Evolutionary conservation across 2,888 invertebrate genomes (phyloP), one percentile per base, ranked within the genome.

Genomic region (Chrysolina oricalcia): DNA sequence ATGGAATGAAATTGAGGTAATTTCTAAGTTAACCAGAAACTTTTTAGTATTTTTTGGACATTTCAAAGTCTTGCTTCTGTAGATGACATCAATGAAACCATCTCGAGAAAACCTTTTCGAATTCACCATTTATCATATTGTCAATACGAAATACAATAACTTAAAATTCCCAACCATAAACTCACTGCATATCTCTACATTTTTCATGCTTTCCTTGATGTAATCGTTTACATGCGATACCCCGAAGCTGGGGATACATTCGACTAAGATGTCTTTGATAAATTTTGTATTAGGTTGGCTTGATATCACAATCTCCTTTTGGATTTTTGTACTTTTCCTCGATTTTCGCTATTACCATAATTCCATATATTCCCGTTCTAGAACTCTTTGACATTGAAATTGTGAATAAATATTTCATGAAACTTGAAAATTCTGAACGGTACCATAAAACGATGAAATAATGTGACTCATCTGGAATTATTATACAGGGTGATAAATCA

Each of bases 311-410:
- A 77, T 72, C 70, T 65, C 66, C 74, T 74, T 73, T 74, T 35
- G 72, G 72, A 69, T 50, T 77, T 72, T 50, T 64, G 27, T 46
- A 72, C 70, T 75, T 73, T 77, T 72, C 70, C 68, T 70, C 73
- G 73, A 72, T 78, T 76, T 78, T 63, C 70, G 35, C 64, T 72
- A 76, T 76, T 76, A 73, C 65, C 76, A 78, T 78, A 73, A 78
- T 78, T 74, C 71, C 65, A 56, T 72, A 71, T 69, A 41, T 35
- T 64, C 19, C 27, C 41, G 63, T 73, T 73, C 73, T 23, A 50
- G 63, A 59, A 66, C 46, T 50, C 78, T 78, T 76, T 78, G 78
- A 78, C 75, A 76, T 76, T 76, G 76, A 76, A 78, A 78, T 78
- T 59, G 62, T 62, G 64, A 27, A 66, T 78, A 59, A 78, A 78